phyloP scores from a whole-genome alignment of 2,797 vertebrate species.

The Smutsia gigantea region DNA sequence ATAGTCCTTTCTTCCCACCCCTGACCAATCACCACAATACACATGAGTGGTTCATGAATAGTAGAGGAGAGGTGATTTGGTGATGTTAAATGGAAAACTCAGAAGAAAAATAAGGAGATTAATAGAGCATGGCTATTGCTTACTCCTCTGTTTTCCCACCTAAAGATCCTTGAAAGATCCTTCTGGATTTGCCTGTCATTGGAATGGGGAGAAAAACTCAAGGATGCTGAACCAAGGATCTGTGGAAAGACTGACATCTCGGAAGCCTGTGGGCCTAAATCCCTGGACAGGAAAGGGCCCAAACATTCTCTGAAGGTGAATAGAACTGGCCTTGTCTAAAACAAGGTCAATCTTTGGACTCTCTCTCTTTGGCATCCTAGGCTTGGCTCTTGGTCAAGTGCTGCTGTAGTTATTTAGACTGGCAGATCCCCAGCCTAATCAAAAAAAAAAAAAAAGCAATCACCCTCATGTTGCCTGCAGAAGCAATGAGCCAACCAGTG shows the following conservation, averaged over 20 bases:
- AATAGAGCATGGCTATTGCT: not conserved
- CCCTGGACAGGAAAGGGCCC: too few species aligned
- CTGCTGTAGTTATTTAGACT: not conserved
- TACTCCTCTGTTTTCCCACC: not conserved
- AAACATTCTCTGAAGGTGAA: not conserved
- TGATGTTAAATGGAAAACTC: not conserved
- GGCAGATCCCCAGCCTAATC: not conserved
- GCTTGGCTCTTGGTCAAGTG: not conserved
- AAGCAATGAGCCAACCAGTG: not conserved
- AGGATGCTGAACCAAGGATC: not conserved
- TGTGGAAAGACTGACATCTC: not conserved
- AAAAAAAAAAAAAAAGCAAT: not conserved
- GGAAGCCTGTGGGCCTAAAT: not conserved
- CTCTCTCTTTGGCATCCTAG: not conserved
- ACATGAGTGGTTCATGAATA: not conserved
- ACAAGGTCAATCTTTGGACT: not conserved
- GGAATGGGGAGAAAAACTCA: not conserved
- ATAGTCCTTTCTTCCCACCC: not conserved
- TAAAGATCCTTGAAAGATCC: not conserved
- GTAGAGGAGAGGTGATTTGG: not conserved
- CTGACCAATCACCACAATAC: not conserved
- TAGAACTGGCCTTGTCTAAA: not conserved
- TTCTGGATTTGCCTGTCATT: not conserved
- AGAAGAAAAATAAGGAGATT: not conserved
- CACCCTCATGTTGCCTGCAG: not conserved